phyloP scores from a whole-genome alignment of 2,888 invertebrate genomes.

The Aspidiotus rigidus region DNA sequence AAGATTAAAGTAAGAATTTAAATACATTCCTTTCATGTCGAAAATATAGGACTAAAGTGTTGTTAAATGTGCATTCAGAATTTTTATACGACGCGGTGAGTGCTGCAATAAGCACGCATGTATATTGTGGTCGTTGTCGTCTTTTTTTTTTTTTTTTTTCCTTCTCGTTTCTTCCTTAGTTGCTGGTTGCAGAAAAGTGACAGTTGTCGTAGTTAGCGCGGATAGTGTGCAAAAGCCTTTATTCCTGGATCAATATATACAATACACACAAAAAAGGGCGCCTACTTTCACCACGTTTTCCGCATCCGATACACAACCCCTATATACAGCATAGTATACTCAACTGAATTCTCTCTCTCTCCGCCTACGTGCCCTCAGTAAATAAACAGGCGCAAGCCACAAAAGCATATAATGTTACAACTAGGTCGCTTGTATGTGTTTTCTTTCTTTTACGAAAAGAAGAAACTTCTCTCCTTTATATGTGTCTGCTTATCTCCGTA shows the following conservation, averaged over 20 bases:
- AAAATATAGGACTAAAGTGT: not conserved
- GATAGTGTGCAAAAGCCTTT: constrained; percentile 7
- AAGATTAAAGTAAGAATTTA: not conserved
- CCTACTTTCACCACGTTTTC: constrained; percentile 14
- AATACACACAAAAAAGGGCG: constrained; percentile 15
- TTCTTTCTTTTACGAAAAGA: not conserved
- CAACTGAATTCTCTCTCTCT: not conserved
- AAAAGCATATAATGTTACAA: constrained; percentile 17
- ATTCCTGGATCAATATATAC: constrained; percentile 17
- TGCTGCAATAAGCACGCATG: not conserved
- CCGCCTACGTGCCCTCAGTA: not conserved
- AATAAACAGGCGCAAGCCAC: constrained; percentile 17
- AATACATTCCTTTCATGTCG: not conserved
- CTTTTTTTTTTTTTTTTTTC: no score
- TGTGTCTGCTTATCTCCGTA: not conserved
- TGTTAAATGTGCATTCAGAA: not conserved
- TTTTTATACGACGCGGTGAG: not conserved
- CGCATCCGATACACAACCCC: constrained; percentile 3
- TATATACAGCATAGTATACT: not conserved
- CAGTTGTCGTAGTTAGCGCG: constrained; percentile 18
- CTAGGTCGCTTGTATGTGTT: constrained; percentile 3
- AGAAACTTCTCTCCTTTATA: constrained; percentile 1
- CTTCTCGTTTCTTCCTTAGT: not conserved
- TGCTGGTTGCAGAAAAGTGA: constrained; percentile 11
- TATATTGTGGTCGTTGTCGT: not conserved